phyloP scores from a whole-genome alignment of 2,797 vertebrate species.

The Neostethus bicornis region DNA sequence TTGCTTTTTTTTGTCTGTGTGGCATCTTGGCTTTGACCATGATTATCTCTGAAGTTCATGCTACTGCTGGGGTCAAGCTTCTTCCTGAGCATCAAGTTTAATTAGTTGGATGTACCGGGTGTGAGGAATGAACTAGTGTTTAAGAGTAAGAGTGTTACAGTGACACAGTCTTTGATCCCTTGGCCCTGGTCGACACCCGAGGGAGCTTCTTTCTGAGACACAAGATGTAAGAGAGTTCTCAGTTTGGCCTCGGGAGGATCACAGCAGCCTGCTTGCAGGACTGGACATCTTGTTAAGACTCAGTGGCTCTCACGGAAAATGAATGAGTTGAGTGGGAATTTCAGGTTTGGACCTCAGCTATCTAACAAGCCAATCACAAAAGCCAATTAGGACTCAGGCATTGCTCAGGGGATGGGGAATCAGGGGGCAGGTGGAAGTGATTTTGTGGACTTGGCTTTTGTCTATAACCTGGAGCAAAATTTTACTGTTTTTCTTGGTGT shows the following conservation, averaged over 20 bases:
- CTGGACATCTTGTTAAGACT: slow-evolving; percentile 77
- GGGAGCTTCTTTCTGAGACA: slow-evolving; percentile 64
- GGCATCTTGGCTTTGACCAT: slow-evolving; percentile 10
- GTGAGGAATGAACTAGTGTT: slow-evolving; percentile 65
- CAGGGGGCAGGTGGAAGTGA: slow-evolving; percentile 65
- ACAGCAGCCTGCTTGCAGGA: slow-evolving; percentile 60
- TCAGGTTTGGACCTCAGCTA: slow-evolving; percentile 69
- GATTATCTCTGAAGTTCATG: slow-evolving; percentile 40
- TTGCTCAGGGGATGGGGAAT: slow-evolving; percentile 77
- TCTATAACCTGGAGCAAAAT: slow-evolving; percentile 68
- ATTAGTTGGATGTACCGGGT: slow-evolving; percentile 59
- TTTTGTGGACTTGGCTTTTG: slow-evolving; percentile 59
- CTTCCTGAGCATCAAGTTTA: slow-evolving; percentile 58
- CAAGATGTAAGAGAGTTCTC: slow-evolving; percentile 61
- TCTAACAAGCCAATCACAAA: slow-evolving; percentile 83
- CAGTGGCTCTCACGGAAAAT: slow-evolving; percentile 71
- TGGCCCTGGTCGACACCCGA: slow-evolving; percentile 54
- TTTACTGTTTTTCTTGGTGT: slow-evolving; percentile 52
- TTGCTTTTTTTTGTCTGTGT: slow-evolving; percentile 18
- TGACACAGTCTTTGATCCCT: slow-evolving; percentile 67
- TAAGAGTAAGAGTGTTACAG: slow-evolving; percentile 54
- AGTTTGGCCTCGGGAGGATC: slow-evolving; percentile 79
- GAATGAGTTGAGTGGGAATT: slow-evolving; percentile 76
- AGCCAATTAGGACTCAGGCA: slow-evolving; percentile 80
- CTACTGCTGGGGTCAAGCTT: slow-evolving; percentile 52